Percentiles rank a stretch among this genome's conserved stretches.
Conservation (phyloP, 1,140 invertebrate genomes). For the Megathymus violae region DNA sequence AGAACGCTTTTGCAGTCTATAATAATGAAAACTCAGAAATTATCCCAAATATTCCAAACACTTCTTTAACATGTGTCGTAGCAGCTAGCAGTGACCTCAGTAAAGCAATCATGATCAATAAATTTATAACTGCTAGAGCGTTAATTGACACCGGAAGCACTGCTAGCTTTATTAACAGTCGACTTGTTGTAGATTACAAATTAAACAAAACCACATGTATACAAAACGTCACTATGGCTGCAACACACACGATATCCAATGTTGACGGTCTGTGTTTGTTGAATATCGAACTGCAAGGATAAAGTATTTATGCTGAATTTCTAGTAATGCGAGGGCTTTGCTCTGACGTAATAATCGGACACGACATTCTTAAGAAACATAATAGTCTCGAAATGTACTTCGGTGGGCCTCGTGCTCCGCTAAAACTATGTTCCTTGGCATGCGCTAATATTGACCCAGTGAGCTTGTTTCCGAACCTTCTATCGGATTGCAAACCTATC, state of each 20-base stretch:
- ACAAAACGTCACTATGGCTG: conserved; percentile 11
- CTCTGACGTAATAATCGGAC: conserved; percentile 9
- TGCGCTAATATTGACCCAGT: no score
- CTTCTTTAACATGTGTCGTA: conserved; percentile 2
- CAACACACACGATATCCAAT: not conserved
- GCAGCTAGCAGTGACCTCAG: not conserved
- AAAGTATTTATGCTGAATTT: conserved; percentile 4
- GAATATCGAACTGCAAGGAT: not conserved
- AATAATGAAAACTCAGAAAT: no score
- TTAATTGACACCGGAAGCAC: conserved; percentile 13
- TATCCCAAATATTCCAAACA: not conserved
- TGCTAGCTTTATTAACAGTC: conserved; percentile 11
- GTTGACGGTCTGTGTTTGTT: not conserved
- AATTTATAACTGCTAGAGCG: conserved; percentile 4
- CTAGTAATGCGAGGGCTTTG: conserved; percentile 13
- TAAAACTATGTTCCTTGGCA: conserved; percentile 6
- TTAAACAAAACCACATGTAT: not conserved
- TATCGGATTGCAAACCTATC: no score
- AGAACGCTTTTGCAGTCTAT: not conserved
- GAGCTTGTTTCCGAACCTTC: no score
- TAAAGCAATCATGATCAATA: not conserved
- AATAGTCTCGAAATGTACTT: no score
- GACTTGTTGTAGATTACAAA: no score
- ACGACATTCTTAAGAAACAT: no score
- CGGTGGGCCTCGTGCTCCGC: no score